A percentile compares a stretch with the other conserved stretches of the same genome.
Evolutionary conservation across 2,888 invertebrate genomes (phyloP).

Genomic region (Nudaria mundana): DNA sequence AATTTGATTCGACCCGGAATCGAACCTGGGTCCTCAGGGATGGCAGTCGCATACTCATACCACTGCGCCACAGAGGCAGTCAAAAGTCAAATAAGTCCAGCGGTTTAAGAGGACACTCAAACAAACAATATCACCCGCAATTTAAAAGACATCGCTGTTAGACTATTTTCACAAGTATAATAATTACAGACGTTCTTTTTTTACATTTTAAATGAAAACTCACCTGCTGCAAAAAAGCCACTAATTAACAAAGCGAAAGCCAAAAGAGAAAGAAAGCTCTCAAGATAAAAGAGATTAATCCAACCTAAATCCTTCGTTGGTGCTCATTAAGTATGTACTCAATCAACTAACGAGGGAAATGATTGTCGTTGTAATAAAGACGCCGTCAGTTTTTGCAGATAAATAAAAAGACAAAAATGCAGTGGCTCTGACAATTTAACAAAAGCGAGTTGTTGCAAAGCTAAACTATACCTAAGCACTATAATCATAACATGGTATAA

Average conservation of each 20-base stretch:
- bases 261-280: slow-evolving; percentile 16
- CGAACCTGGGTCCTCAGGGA: no score
- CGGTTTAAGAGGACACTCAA: no score
- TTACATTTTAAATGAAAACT: slow-evolving; percentile 15
- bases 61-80: no score
- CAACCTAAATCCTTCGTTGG: slow-evolving; percentile 17
- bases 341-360: slow-evolving; percentile 22
- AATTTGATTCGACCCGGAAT: no score
- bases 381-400: slow-evolving; percentile 18
- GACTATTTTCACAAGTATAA: no score
- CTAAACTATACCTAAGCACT: no score
- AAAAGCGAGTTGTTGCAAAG: no score
- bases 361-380: slow-evolving; percentile 22
- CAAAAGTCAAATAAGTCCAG: no score
- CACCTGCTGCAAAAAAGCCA: slow-evolving; percentile 9
- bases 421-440: slow-evolving; percentile 6
- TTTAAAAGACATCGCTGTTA: no score
- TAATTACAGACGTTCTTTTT: background rate
- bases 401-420: slow-evolving; percentile 12
- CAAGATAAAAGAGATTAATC: slow-evolving; percentile 16
- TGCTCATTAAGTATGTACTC: slow-evolving; percentile 33
- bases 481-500: no score
- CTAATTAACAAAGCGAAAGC: slow-evolving; percentile 29
- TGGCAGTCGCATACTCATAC: no score
- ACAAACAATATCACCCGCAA: no score